Percentiles rank a stretch among this genome's conserved stretches.
Evolutionary conservation across 1,140 invertebrate species (phyloP).

Genomic region (Drosophila quadrilineata): DNA sequence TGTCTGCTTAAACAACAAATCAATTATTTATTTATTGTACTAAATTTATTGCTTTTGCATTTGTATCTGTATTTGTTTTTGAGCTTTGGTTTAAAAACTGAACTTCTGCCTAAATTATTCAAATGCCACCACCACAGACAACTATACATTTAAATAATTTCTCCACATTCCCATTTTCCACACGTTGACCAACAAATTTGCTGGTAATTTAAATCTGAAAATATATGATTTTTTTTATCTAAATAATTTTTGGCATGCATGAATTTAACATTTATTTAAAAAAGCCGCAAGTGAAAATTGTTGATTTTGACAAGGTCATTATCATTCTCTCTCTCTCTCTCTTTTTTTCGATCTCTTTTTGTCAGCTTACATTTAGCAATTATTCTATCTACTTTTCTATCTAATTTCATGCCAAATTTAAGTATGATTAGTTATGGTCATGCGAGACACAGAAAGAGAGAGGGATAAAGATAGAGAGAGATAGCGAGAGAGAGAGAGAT

Average conservation of each 20-base stretch:
- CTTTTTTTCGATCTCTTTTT: not conserved
- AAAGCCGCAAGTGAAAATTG: constrained; percentile 18
- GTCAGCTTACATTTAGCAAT: too few species aligned
- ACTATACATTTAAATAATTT: too few species aligned
- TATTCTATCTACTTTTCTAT: too few species aligned
- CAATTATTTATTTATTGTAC: constrained; percentile 70
- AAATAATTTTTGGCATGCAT: not conserved
- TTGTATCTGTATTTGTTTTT: constrained; percentile 40
- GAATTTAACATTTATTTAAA: not conserved
- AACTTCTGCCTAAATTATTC: constrained; percentile 55
- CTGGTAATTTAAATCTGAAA: constrained; percentile 15
- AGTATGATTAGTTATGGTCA: constrained; percentile 21
- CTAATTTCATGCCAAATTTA: not conserved
- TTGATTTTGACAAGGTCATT: constrained; percentile 37
- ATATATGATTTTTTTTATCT: not conserved
- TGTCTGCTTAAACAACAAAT: constrained; percentile 58
- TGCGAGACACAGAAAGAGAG: not conserved
- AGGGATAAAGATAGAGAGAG: too few species aligned
- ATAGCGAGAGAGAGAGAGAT: too few species aligned
- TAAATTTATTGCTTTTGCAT: constrained; percentile 1
- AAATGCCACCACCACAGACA: constrained; percentile 3
- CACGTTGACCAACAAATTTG: constrained; percentile 11
- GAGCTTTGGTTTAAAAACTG: constrained; percentile 63
- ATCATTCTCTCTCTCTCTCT: constrained; percentile 1
- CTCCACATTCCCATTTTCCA: constrained; percentile 15